phyloP scores from a whole-genome alignment of 2,113 vertebrate species.

The Ahaetulla prasina region DNA sequence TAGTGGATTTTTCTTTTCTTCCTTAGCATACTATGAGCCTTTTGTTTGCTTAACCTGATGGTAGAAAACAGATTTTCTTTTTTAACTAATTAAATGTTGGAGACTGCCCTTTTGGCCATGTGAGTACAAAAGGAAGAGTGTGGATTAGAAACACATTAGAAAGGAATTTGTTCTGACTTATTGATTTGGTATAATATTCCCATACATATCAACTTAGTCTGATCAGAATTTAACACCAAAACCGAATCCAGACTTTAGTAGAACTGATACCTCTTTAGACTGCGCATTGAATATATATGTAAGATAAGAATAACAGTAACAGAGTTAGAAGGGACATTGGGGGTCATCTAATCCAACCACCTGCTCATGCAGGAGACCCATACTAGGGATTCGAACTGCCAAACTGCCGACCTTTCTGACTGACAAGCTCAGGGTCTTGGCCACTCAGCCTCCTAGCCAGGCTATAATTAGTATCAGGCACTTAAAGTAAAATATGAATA shows the following conservation, averaged over 20 bases:
- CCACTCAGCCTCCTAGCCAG: too few species aligned
- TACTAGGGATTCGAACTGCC: too few species aligned
- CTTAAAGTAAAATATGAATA: background rate
- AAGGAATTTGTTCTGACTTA: background rate
- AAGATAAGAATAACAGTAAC: too few species aligned
- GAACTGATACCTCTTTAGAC: background rate
- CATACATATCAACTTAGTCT: background rate
- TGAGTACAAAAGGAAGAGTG: background rate
- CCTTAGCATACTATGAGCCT: background rate
- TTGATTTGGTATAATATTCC: background rate
- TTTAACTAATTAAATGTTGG: background rate
- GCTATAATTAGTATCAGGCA: background rate
- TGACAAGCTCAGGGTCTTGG: too few species aligned
- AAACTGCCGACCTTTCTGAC: too few species aligned
- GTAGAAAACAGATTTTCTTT: background rate
- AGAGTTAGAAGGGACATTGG: too few species aligned
- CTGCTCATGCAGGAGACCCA: too few species aligned
- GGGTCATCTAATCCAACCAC: too few species aligned
- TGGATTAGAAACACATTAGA: background rate
- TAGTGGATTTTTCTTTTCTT: background rate
- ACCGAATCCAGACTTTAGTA: background rate
- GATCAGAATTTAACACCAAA: background rate
- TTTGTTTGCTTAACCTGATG: background rate
- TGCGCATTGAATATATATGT: background rate
- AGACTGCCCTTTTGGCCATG: background rate